Conservation (phyloP, 2,888 invertebrate species). For the Pseudococcus viburni region DNA sequence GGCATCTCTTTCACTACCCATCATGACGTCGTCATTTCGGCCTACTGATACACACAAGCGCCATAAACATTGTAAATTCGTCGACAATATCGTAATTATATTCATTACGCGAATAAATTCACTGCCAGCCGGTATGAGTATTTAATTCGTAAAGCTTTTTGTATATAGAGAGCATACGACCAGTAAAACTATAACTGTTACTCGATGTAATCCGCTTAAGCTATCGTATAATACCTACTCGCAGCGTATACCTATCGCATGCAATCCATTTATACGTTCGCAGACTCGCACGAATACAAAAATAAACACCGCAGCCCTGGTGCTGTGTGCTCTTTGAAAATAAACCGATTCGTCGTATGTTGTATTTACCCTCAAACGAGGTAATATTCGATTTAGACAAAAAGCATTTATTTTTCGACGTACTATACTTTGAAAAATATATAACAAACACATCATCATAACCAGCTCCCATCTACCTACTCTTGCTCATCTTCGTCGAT, state of each 20-base stretch:
- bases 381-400: slow-evolving; percentile 36
- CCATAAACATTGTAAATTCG: slow-evolving; percentile 1
- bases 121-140: neutral
- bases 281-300: neutral
- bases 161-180: neutral
- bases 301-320: neutral
- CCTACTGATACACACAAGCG: neutral
- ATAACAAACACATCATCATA: neutral
- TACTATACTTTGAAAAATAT: neutral
- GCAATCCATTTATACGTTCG: neutral
- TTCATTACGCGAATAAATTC: slow-evolving; percentile 28
- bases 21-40: neutral
- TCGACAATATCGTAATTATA: slow-evolving; percentile 47
- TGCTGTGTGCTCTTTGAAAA: neutral
- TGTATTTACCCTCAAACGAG: slow-evolving; percentile 3
- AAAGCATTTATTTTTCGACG: slow-evolving; percentile 29
- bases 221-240: slow-evolving; percentile 30
- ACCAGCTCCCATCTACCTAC: neutral
- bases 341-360: neutral
- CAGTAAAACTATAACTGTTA: slow-evolving; percentile 40
- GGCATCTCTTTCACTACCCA: neutral
- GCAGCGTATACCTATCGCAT: neutral
- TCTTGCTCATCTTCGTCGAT: neutral
- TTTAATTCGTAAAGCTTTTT: slow-evolving; percentile 31
- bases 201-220: slow-evolving; percentile 46